Conservation (phyloP, 2,888 invertebrate species). For the Epinotia ramella region DNA sequence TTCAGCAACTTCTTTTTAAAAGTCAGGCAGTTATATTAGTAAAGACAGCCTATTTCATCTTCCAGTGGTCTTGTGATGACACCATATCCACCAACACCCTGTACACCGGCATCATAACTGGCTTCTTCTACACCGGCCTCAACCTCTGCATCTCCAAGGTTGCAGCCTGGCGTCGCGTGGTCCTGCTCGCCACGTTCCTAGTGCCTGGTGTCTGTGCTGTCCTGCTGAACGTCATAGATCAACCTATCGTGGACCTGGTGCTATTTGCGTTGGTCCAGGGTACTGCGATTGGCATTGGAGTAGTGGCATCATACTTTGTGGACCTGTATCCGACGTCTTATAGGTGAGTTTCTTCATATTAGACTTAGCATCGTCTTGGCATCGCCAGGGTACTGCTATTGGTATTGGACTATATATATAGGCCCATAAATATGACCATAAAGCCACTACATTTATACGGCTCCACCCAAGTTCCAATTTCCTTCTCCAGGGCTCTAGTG, state of each 20-base stretch:
- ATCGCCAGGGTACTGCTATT: conserved; percentile 56
- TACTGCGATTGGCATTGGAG: conserved; percentile 60
- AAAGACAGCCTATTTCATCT: conserved; percentile 21
- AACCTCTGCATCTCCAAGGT: conserved; percentile 75
- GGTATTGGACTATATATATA: too few species aligned
- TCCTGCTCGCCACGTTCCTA: conserved; percentile 71
- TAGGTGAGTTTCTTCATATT: conserved; percentile 56
- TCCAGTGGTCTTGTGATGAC: conserved; percentile 70
- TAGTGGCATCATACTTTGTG: conserved; percentile 62
- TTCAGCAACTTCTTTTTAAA: too few species aligned
- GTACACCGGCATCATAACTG: conserved; percentile 85
- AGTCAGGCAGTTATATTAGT: too few species aligned
- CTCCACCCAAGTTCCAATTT: background rate
- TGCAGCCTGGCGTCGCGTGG: conserved; percentile 79
- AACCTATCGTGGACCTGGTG: conserved; percentile 60
- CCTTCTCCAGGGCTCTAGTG: conserved; percentile 61
- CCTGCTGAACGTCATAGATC: conserved; percentile 74
- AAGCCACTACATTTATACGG: too few species aligned
- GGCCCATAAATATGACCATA: too few species aligned
- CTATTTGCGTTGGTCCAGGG: conserved; percentile 63
- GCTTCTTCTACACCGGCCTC: conserved; percentile 81
- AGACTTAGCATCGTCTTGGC: too few species aligned
- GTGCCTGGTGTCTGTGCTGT: conserved; percentile 81
- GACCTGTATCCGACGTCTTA: conserved; percentile 68
- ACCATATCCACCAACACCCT: conserved; percentile 84